Base-by-base conservation (phyloP, 2,113 vertebrate genomes). In the Chamaea fasciata region DNA sequence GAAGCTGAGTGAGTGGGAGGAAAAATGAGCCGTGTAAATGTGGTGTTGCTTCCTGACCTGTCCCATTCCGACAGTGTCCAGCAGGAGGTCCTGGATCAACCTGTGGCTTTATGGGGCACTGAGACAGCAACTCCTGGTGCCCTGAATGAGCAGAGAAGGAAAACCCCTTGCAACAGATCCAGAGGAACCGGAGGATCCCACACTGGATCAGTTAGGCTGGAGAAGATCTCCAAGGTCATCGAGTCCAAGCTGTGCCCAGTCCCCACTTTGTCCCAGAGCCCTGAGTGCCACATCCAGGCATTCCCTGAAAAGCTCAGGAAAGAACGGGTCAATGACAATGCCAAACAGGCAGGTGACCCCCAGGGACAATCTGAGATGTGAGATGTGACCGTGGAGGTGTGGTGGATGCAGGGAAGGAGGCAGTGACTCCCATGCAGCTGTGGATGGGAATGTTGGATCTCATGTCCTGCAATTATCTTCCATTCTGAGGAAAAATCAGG, bases 11-110 rank as follows among this genome's bases (percentile, higher is more conserved):
- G 49, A 35, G n/a, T 14, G 26, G 26, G 8, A 46, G 60, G 79
- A 80, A 15, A 60, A 30, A 39, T 0, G 33, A 52, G 12, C 69
- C 3, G 0, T 52, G 5, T 22, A 13, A 90, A 11, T 9, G 2
- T 13, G 64, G 37, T 10, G 49, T 7, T 64, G 46, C 13, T 6
- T 39, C 80, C 57, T 33, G 44, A 20, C 7, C 64, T 0, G 0
- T 53, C 74, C n/a, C 23, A 2, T 31, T 50, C 53, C 9, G 6
- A 3, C 35, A 55, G 65, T 2, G 7, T 10, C 3, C 15, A 14
- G 21, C 7, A 2, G 30, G 76, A 74, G 23, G 6, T 71, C 21
- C 68, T 11, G 6, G n/a, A 11, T 49, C n/a, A 24, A 2, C 21
- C 73, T 8, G 19, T 11, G 56, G 6, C 53, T 75, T 23, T 37